Base-by-base conservation (phyloP, 1,140 invertebrate genomes). In the Camponotus pennsylvanicus region DNA sequence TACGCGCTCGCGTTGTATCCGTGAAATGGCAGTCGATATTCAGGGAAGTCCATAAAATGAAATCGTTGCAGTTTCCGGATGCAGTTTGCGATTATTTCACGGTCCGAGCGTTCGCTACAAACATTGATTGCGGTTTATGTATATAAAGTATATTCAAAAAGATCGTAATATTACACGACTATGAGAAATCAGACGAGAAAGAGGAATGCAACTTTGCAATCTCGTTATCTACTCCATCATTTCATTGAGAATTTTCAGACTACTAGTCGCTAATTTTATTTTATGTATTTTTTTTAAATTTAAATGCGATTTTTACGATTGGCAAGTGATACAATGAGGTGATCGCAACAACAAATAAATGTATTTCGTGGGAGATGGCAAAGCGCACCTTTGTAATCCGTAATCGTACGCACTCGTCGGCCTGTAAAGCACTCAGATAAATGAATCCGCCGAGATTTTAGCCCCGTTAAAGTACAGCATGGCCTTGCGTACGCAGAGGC, bases 41-140 rank as follows among this genome's bases (percentile, higher is more conserved):
- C 64, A 70, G 79, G 80, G 84, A 87, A 90, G 86, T 93, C 92
- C 90, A 93, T 93, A 93, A 93, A 93, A 93, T 88, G 87, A 90
- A 91, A 91, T 89, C 76, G 92, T 90, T 93, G 89, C 87, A 89
- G 92, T 86, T 88, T 82, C 88, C 71, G 85, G 79, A 90, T 91
- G 86, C 85, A 88, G 84, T 84, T 78, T 59, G 85, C 87, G 90
- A 40, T 27, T 18, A 67, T 37, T 55, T 76, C 18, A 42, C 61
- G 63, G 32, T 34, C 21, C 27, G 21, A 40, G 13, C 32, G 70
- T 34, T 83, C 52, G 37, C 32, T 75, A 78, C 59, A 69, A 75
- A 55, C 42, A 71, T 73, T 59, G 45, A 79, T 85, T 61, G 49
- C 49, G 49, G 18, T 82, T 13, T 70, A 18, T 18, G 11, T 6